A percentile compares a stretch with the other conserved stretches of the same genome.
Conservation (phyloP, 2,113 vertebrate species). For the Cyprinodon tularosa region DNA sequence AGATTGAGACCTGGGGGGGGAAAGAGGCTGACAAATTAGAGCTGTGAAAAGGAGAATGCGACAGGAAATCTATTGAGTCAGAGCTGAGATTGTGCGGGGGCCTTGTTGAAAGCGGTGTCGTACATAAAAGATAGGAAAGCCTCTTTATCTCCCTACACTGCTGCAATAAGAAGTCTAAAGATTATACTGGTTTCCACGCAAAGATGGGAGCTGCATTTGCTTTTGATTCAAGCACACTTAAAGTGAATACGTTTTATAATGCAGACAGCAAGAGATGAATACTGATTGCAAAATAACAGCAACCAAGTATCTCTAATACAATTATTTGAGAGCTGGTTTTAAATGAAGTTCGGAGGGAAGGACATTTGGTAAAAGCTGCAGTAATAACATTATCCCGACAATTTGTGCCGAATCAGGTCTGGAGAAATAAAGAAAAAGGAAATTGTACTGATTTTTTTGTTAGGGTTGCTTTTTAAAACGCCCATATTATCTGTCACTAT, state of each 20-base stretch:
- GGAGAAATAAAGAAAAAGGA: slow-evolving; percentile 11
- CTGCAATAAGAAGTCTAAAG: slow-evolving; percentile 41
- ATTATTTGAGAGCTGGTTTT: neutral
- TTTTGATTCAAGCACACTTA: slow-evolving; percentile 39
- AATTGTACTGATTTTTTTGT: neutral
- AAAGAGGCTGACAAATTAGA: slow-evolving; percentile 60
- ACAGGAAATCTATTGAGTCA: slow-evolving; percentile 62
- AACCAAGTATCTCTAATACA: slow-evolving; percentile 2
- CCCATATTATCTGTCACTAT: neutral
- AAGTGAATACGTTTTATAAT: slow-evolving; percentile 44
- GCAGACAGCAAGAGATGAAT: slow-evolving; percentile 5
- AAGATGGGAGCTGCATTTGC: slow-evolving; percentile 17
- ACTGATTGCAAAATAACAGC: slow-evolving; percentile 10
- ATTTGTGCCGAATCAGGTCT: slow-evolving; percentile 17
- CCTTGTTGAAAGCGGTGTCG: slow-evolving; percentile 44
- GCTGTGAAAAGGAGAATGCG: slow-evolving; percentile 40
- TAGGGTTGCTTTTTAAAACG: neutral
- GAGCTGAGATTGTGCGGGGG: slow-evolving; percentile 49
- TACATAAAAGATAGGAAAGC: slow-evolving; percentile 56
- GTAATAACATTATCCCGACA: neutral
- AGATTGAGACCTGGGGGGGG: slow-evolving; percentile 21
- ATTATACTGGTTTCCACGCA: slow-evolving; percentile 41
- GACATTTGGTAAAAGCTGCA: slow-evolving; percentile 3
- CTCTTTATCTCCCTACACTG: slow-evolving; percentile 56
- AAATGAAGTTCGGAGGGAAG: slow-evolving; percentile 1